Base-by-base conservation (phyloP, 2,888 invertebrate species). In the Druceiella hillmani region DNA sequence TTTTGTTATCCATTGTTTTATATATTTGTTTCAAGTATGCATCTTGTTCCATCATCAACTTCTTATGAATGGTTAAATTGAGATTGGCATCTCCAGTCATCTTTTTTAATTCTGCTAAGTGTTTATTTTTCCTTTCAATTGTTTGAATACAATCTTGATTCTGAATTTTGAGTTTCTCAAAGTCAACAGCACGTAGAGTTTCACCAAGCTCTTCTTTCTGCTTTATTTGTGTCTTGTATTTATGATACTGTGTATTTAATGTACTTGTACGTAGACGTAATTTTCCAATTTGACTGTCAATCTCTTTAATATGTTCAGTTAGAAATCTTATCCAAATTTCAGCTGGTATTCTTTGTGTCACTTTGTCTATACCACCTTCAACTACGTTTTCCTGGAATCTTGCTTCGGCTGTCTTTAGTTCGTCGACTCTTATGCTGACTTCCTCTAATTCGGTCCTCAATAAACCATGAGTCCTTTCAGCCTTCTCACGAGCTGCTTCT, bases 111-210 rank as follows among this genome's bases (percentile, higher is more conserved):
- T 77, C 75, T 0, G 60, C 56, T 3, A 80, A 48, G 45, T 76
- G 71, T 6, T 53, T 51, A 25, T 70, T 57, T 48, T 78, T 79
- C 20, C 70, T 63, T 1, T 78, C 77, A 28, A 81, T 77, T 3
- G 64, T 54, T 37, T 61, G 57, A 6, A 61, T 33, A 34, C 70
- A 68, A 50, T 75, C 69, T 3, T 65, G 50, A 49, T 80, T 81
- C 48, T 79, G 77, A 17, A 82, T 81, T 47, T 66, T 64, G 3
- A 81, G 50, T 50, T 79, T 76, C 17, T 81, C 76, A 46, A 81
- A 81, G 53, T 82, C 82, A 0, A 80, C 74, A 0, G 75, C 69
- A 33, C 75, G 63, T 1, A 82, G 54, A 30, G 66, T 69, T 41
- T 78, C 76, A 9, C 76, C 77, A 1, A 80, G 50, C 50, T 79